These are phyloP conservation scores for Porites lobata DNA, from an alignment of 92 coral and sea anemone species.

Conservation along the genomic window DNA sequence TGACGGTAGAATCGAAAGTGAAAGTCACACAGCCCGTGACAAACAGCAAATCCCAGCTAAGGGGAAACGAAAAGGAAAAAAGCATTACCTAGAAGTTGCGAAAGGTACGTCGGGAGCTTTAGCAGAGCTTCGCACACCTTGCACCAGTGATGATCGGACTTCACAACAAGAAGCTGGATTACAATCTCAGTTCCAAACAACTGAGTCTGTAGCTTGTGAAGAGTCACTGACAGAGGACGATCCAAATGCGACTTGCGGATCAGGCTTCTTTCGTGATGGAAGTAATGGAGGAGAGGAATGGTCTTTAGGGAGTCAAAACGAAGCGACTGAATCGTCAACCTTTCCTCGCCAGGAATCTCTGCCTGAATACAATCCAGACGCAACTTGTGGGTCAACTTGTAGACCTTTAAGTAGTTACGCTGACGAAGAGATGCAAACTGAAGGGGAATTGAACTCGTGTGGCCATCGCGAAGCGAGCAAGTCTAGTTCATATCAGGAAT, in stretches of 20 bases:
- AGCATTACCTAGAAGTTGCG: too few relatives aligned
- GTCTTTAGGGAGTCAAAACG: neutral
- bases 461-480: too few relatives aligned
- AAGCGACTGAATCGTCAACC: neutral
- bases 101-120: neutral
- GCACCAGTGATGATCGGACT: neutral
- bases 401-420: neutral
- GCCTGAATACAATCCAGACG: slow-evolving; percentile 14
- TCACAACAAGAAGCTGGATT: neutral
- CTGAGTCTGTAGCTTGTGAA: neutral
- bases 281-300: too few relatives aligned
- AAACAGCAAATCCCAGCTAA: too few relatives aligned
- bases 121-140: slow-evolving; percentile 2
- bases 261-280: too few relatives aligned
- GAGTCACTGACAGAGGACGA: neutral
- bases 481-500: slow-evolving; percentile 2
- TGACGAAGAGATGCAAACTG: neutral
- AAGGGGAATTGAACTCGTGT: neutral
- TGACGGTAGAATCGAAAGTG: neutral
- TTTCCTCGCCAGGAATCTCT: slow-evolving; percentile 9
- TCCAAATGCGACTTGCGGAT: neutral
- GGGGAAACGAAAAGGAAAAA: too few relatives aligned
- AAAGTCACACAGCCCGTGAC: too few relatives aligned
- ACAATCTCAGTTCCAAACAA: neutral
- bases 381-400: slow-evolving; percentile 1